Percentiles rank a stretch among this genome's conserved stretches.
These are phyloP conservation scores for Pitangus sulphuratus DNA, from an alignment of 2,797 vertebrate genomes.

Conservation along the genomic window DNA sequence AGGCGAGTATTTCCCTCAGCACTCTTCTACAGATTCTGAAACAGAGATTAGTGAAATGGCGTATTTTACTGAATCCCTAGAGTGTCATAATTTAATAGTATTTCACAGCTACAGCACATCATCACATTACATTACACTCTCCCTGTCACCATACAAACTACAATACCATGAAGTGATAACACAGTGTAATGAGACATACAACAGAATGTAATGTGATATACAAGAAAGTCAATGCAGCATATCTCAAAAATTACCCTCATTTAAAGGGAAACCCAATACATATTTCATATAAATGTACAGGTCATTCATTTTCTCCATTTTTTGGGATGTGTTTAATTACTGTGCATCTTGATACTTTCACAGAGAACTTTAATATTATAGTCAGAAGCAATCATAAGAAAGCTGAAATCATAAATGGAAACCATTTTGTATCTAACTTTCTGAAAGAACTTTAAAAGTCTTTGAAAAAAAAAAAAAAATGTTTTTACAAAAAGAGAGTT, in stretches of 20 bases:
- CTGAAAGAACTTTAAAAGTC: not conserved
- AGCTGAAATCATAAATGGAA: conserved; percentile 13
- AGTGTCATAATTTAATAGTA: conserved; percentile 70
- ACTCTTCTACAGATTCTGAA: conserved; percentile 27
- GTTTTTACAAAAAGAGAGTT: not conserved
- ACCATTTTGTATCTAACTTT: not conserved
- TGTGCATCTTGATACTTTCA: conserved; percentile 44
- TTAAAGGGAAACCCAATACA: conserved; percentile 46
- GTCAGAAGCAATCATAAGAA: conserved; percentile 34
- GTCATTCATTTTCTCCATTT: conserved; percentile 64
- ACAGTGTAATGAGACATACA: conserved; percentile 75
- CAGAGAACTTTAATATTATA: conserved; percentile 39
- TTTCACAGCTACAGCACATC: conserved; percentile 72
- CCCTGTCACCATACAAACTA: conserved; percentile 61
- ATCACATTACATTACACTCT: conserved; percentile 70
- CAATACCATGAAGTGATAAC: conserved; percentile 73
- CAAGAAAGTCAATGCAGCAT: conserved; percentile 74
- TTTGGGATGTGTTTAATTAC: conserved; percentile 62
- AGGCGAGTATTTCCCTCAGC: conserved; percentile 18
- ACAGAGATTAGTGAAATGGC: conserved; percentile 28
- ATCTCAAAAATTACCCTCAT: conserved; percentile 64
- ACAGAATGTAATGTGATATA: conserved; percentile 71
- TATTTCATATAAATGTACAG: conserved; percentile 70
- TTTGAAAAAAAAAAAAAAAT: not conserved
- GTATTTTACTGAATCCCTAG: conserved; percentile 64